These are phyloP conservation scores for Stenopsyche tienmushanensis DNA, from an alignment of 1,140 invertebrate genomes.

Conservation along the genomic window DNA sequence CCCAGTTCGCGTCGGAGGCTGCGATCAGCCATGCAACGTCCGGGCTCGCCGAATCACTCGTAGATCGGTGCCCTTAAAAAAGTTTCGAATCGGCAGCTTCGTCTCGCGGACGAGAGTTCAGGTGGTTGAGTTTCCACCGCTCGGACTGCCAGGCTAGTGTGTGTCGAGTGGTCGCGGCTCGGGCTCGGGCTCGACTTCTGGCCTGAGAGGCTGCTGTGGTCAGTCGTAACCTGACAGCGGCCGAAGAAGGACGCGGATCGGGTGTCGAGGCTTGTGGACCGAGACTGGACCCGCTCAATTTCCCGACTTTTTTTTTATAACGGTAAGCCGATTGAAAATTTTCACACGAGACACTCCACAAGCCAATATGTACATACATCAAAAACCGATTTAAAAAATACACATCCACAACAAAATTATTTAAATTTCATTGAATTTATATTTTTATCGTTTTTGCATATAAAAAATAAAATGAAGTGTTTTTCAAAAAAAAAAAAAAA, in stretches of 20 bases:
- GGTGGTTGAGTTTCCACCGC: background rate
- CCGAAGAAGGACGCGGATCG: slow-evolving; percentile 24
- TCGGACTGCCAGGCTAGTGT: slow-evolving; percentile 20
- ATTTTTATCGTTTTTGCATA: too few species aligned
- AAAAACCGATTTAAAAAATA: too few species aligned
- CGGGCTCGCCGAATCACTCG: too few species aligned
- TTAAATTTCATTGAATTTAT: too few species aligned
- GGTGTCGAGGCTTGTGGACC: background rate
- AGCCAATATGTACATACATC: too few species aligned
- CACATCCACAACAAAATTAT: too few species aligned
- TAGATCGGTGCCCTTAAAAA: too few species aligned
- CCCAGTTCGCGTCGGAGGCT: too few species aligned
- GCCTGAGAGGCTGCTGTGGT: slow-evolving; percentile 22
- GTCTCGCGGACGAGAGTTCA: slow-evolving; percentile 1
- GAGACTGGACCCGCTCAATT: slow-evolving; percentile 15
- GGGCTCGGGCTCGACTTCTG: background rate
- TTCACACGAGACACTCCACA: too few species aligned
- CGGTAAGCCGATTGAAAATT: slow-evolving; percentile 36
- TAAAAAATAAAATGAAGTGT: too few species aligned
- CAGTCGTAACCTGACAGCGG: slow-evolving; percentile 35
- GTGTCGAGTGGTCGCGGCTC: slow-evolving; percentile 15
- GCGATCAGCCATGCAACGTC: too few species aligned
- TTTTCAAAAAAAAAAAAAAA: too few species aligned
- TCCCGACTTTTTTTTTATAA: slow-evolving; percentile 37
- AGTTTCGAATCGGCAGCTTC: background rate